Base-by-base conservation (phyloP, 2,888 invertebrate species). In the Oxyteleia sp. region DNA sequence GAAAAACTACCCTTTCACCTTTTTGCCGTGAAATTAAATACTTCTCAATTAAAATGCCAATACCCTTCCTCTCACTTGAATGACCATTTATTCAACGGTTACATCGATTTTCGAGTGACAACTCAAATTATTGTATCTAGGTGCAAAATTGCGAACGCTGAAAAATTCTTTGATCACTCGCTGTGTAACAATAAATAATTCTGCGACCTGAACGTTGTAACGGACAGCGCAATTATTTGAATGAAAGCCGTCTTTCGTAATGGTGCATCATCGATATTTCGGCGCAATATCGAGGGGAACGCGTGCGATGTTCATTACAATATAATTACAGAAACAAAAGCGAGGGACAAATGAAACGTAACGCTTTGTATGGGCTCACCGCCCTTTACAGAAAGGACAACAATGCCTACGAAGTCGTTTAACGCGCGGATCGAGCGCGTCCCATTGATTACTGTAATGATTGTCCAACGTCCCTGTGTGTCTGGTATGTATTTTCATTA, bases 401-500 rank as follows among this genome's bases (percentile, higher is more conserved):
- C 79, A 82, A 79, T 79, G 79, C 79, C 71, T 57, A 51, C 64
- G 63, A 71, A 75, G 78, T 68, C 74, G 76, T 64, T 82, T 84
- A 82, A 75, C 81, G 72, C 74, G 82, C 57, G 69, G 71, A 85
- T 84, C 87, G 86, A 86, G 83, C 59, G 59, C 82, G 82, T 84
- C 68, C 75, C 83, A 85, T 84, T 86, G 87, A 87, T 87, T 86
- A 84, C 87, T 78, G 80, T 86, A 87, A 86, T 85, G 87, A 88
- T 88, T 85, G 86, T 83, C 85, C 85, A 68, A 76, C 74, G 84
- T 85, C 84, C 82, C 63, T 63, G 83, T 79, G 84, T 84, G 81
- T 82, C 85, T 80, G 87, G 88, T 85, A 89, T 88, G 88, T 85
- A 88, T 88, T 89, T 89, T 89, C 88, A 88, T 89, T 89, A 89